Percentiles rank a stretch among this genome's conserved stretches.
Conservation (phyloP, 2,888 invertebrate genomes). For the Synergus gifuensis region DNA sequence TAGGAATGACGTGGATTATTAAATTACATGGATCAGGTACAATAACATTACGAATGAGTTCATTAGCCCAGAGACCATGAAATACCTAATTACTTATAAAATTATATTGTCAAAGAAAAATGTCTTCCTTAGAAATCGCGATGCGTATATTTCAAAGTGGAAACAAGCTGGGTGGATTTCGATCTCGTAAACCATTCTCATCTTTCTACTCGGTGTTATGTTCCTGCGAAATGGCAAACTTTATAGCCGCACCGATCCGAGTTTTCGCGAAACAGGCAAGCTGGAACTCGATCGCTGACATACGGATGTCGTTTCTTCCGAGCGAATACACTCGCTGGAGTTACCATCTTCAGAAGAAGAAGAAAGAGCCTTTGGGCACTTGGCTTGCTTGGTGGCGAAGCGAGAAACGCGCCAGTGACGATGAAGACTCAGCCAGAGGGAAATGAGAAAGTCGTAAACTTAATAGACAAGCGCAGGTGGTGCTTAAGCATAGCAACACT, state of each 20-base stretch:
- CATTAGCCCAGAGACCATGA: neutral
- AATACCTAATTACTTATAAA: neutral
- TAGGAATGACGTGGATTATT: too few species aligned
- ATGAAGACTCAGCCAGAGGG: slow-evolving; percentile 49
- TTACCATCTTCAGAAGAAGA: slow-evolving; percentile 28
- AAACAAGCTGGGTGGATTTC: slow-evolving; percentile 28
- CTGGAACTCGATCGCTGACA: slow-evolving; percentile 39
- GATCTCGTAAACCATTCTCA: slow-evolving; percentile 47
- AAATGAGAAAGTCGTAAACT: slow-evolving; percentile 66
- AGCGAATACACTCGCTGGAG: slow-evolving; percentile 25
- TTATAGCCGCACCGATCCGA: slow-evolving; percentile 44
- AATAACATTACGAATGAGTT: neutral
- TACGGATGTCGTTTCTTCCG: slow-evolving; percentile 38
- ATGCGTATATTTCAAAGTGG: neutral
- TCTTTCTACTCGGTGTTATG: slow-evolving; percentile 32
- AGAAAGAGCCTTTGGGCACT: neutral
- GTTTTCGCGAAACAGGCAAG: slow-evolving; percentile 35
- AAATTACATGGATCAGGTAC: too few species aligned
- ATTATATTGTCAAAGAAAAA: neutral
- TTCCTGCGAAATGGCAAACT: slow-evolving; percentile 47
- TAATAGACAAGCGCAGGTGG: slow-evolving; percentile 72
- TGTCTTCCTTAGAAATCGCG: neutral
- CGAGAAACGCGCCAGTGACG: slow-evolving; percentile 51
- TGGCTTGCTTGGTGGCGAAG: slow-evolving; percentile 27
- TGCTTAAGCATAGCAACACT: slow-evolving; percentile 68